Base-by-base conservation (phyloP, 1,140 invertebrate genomes). In the Rhizoglyphus robini region DNA sequence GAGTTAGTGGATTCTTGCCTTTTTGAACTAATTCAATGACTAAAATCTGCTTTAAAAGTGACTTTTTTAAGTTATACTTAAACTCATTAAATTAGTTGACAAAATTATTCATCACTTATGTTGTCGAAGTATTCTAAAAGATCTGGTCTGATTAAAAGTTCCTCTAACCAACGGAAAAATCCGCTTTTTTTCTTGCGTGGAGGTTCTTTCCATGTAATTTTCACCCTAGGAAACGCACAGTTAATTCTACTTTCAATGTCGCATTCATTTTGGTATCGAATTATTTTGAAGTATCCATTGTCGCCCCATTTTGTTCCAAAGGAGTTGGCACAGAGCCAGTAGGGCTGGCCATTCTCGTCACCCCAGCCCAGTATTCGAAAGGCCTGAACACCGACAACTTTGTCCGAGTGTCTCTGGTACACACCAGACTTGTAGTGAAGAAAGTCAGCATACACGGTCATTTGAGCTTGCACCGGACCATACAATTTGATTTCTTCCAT, bases 381-480 rank as follows among this genome's bases (percentile, higher is more conserved):
- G 41, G 80, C 80, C 73, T 82, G 80, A 4, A 79, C 80, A 23
- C 90, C 91, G 29, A 90, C 77, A 79, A 27, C 79, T 27, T 79
- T 75, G 38, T 90, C 90, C 60, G 80, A 76, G 1, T 82, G 81
- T 73, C 93, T 88, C 73, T 88, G 80, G 75, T 95, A 95, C 5
- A 95, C 88, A 70, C 89, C 87, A 77, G 79, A 20, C 68, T 78
- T 79, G 72, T 82, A 81, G 31, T 70, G 75, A 31, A 75, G 70
- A 71, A 81, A 82, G 69, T 68, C 49, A 13, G 67, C 8, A 25
- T 68, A 81, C n/a, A 81, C 78, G 34, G 75, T 85, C 72, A 95
- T 93, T 38, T 88, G 88, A 0, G 81, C 90, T 78, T 94, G 90
- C 0, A 96, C 87, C 2, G 92, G 92, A 18, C 92, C 92, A 76